Conservation (phyloP, 2,888 invertebrate genomes). For the Phoenoteleia sp. region DNA sequence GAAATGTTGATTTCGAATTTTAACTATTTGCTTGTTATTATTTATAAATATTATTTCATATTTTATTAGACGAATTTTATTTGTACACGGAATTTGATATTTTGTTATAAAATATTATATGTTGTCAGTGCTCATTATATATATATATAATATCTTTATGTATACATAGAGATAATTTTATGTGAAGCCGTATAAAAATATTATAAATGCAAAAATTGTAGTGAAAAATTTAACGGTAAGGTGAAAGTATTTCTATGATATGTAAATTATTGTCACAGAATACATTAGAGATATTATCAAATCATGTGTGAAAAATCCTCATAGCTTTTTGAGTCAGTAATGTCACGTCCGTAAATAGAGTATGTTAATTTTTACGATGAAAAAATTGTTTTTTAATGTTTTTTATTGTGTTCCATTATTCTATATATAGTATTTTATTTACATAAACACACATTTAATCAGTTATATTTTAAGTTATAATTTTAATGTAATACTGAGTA, state of each 20-base stretch:
- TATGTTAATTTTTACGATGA: not conserved
- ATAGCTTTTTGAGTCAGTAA: not conserved
- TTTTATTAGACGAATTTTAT: no score
- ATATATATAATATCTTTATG: no score
- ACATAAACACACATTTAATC: not conserved
- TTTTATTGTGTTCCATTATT: not conserved
- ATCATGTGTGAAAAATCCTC: constrained; percentile 44
- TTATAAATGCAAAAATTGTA: constrained; percentile 32
- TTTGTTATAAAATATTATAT: no score
- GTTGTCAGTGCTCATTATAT: no score
- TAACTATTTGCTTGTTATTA: no score
- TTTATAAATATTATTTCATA: no score
- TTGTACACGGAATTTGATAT: no score
- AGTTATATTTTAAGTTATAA: no score
- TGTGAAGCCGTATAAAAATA: no score
- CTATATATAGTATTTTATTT: not conserved
- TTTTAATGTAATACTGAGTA: no score
- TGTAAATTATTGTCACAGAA: constrained; percentile 56
- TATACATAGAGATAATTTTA: no score
- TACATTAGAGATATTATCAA: constrained; percentile 40
- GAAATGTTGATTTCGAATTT: no score
- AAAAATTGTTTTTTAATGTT: constrained; percentile 7
- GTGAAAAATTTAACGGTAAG: constrained; percentile 9
- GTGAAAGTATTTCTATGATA: constrained; percentile 49
- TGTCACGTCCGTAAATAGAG: constrained; percentile 24